Evolutionary conservation across 2,113 vertebrate species (phyloP), one percentile per base, ranked within the genome.

Genomic region (Eublepharis macularius): DNA sequence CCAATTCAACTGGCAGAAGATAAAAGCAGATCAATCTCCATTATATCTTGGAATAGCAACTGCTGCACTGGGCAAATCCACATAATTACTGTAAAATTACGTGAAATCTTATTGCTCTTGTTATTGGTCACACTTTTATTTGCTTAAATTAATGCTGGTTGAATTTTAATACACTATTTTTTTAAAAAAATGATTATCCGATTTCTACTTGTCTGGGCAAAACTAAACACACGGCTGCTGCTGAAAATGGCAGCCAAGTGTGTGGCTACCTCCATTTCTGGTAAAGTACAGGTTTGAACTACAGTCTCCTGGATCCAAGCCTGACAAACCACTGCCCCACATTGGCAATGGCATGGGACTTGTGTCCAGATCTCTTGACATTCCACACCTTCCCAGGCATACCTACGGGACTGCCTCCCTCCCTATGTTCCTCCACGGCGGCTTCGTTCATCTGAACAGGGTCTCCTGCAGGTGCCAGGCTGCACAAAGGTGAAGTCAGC

Each of bases 21-120:
- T 54, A 83, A 77, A 87, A 43, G 85, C 63, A 87, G 78, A 88
- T 68, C 29, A 70, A 51, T 88, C 91, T 89, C 85, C 75, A 54
- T 88, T 68, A 87, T 45, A 41, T 77, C 90, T 87, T 87, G 41
- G n/a, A 90, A 74, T 21, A 80, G 66, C n/a, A 86, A 76, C 77
- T 66, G n/a, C 34, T 39, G 60, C 43, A 66, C 12, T 21, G 34
- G 32, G 41, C 32, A 49, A 66, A 76, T 70, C 19, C 34, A 21
- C 45, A 47, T 36, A 39, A 84, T 51, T 66, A 4, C 57, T 39
- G 26, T 29, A 12, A 49, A 66, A 17, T 17, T 12, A 36, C 51
- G n/a, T 21, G 34, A 36, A 68, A 39, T 66, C 36, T 66, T 66
- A 76, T 39, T 66, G 21, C 45, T 83, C 34, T 83, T 76, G 17